A percentile compares a stretch with the other conserved stretches of the same genome.
Evolutionary conservation across 2,113 vertebrate genomes (phyloP).

Genomic region (Bettongia penicillata): DNA sequence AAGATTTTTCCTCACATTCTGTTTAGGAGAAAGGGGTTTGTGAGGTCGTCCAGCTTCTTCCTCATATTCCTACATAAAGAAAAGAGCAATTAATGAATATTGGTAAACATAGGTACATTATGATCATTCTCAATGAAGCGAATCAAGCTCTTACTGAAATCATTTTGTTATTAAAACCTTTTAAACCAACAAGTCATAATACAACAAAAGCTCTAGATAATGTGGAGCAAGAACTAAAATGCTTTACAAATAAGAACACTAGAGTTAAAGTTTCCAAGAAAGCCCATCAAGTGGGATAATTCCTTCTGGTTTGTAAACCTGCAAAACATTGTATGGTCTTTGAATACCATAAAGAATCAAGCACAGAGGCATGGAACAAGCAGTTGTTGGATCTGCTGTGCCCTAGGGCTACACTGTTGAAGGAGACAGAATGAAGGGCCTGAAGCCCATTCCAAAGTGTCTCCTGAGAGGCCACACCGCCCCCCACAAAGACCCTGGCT

Average conservation of each 20-base stretch:
- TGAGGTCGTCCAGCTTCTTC: slow-evolving; percentile 90
- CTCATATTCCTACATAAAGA: slow-evolving; percentile 94
- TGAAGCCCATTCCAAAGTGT: not conserved
- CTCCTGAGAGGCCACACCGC: not conserved
- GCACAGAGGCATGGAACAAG: no score
- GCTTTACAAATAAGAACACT: not conserved
- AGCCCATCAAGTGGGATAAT: not conserved
- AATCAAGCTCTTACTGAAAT: not conserved
- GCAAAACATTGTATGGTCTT: not conserved
- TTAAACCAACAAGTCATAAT: rapidly evolving
- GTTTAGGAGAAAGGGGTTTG: slow-evolving; percentile 91
- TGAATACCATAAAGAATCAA: not conserved
- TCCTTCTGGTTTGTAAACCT: not conserved
- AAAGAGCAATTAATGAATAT: not conserved
- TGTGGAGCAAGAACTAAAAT: not conserved
- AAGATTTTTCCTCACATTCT: slow-evolving; percentile 94
- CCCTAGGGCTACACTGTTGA: not conserved
- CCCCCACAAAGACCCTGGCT: not conserved
- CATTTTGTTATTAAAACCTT: not conserved
- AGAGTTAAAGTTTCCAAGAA: not conserved
- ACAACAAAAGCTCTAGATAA: not conserved
- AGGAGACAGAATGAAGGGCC: not conserved
- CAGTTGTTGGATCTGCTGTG: not conserved
- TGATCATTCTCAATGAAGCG: no score
- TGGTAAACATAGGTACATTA: not conserved